Base-by-base conservation (phyloP, 1,140 invertebrate species). In the Lordiphosa stackelbergi region DNA sequence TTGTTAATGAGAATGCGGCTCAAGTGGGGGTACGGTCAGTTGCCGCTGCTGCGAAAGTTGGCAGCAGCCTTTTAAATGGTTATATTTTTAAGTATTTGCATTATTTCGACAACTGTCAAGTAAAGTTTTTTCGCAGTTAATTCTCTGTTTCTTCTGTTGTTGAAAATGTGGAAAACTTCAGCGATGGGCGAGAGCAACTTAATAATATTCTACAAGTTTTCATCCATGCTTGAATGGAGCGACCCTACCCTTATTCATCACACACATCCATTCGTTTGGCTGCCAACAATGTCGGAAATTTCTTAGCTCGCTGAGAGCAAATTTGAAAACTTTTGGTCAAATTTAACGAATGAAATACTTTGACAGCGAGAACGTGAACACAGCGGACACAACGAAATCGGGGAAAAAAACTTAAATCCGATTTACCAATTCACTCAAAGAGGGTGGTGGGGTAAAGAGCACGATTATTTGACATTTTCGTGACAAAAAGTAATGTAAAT, bases 1-100 rank as follows among this genome's bases (percentile, higher is more conserved):
- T 66, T 42, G 64, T 66, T 66, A 59, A 66, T 66, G 62, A 47
- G 52, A 47, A 45, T 65, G 49, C 37, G 59, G 59, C 49, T 38
- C 43, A 65, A 65, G 60, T 65, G 37, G 43, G 43, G 35, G 31
- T 53, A 11, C 38, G 60, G 12, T 45, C 53, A 65, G 52, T 11
- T 40, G 37, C 43, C 31, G 34, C 42, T 43, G 43, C 12, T 65
- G 37, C 10, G 19, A 48, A 48, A 31, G 53, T 48, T 41, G 28
- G 28, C 10, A 28, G 12, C 22, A 37, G 28, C 36, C 11, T 12
- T 46, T 42, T 48, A 31, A 45, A 24, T 43, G n/a, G 34, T 24
- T 24, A 24, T 31, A 31, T 31, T 5, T 8, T 8, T 31, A 31
- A 31, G 28, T 31, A 31, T 31, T 31, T 31, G 28, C 28, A 31